phyloP scores from a whole-genome alignment of 2,113 vertebrate genomes.

The Clarias macrocephalus region DNA sequence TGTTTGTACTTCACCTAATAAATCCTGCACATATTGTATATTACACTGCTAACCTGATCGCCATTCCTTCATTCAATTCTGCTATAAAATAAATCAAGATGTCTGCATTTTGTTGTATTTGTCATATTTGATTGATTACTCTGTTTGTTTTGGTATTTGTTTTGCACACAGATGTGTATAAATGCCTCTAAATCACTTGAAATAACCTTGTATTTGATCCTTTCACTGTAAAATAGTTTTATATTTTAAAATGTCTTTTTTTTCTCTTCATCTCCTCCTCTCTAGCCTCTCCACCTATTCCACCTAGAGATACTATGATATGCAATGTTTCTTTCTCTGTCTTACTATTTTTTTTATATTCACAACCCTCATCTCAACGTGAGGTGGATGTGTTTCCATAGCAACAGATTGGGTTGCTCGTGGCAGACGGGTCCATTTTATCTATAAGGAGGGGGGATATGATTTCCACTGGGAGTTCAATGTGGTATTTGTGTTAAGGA shows the following conservation, averaged over 20 bases:
- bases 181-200: neutral
- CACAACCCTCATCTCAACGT: constrained; percentile 8
- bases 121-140: neutral
- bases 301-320: constrained; percentile 18
- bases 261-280: neutral
- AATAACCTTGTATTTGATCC: neutral
- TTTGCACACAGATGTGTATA: neutral
- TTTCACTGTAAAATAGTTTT: neutral
- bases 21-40: neutral
- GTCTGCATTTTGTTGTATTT: neutral
- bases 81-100: neutral
- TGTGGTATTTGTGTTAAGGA: neutral
- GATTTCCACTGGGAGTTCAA: constrained; percentile 2
- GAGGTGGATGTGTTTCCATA: constrained; percentile 48
- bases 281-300: constrained; percentile 5
- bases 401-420: constrained; percentile 40
- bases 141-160: neutral
- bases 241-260: neutral
- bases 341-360: neutral
- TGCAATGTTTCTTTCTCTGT: neutral
- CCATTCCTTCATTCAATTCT: neutral
- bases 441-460: constrained; percentile 2
- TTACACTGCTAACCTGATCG: neutral
- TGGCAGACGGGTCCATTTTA: constrained; percentile 42
- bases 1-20: constrained; percentile 24